Conservation (phyloP, 1,140 invertebrate species). For the Trichonephila inaurata region DNA sequence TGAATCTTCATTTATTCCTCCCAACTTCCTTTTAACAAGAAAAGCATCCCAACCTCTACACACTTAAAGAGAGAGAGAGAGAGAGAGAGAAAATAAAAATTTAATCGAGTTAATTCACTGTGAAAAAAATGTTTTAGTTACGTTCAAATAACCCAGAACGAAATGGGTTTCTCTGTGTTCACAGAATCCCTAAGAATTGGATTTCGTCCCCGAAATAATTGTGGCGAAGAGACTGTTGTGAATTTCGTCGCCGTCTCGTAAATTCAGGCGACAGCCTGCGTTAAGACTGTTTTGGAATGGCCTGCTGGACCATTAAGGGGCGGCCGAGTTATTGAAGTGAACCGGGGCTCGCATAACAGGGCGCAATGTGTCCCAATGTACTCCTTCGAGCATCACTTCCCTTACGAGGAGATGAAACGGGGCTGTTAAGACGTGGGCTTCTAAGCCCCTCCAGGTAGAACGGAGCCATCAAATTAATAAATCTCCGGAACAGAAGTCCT, state of each 20-base stretch:
- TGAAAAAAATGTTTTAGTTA: conserved; percentile 5
- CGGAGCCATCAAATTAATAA: conserved; percentile 38
- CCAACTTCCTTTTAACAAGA: not conserved
- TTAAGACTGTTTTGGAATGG: conserved; percentile 64
- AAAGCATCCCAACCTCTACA: not conserved
- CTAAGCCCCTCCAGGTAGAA: conserved; percentile 33
- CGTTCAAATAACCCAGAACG: conserved; percentile 14
- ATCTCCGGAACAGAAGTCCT: conserved; percentile 23
- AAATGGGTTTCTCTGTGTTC: not conserved
- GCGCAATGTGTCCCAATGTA: conserved; percentile 54
- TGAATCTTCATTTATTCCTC: not conserved
- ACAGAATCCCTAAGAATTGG: not conserved
- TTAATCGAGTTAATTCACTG: conserved; percentile 23
- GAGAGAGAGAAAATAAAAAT: not conserved
- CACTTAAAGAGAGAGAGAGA: not conserved
- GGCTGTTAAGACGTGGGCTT: not conserved
- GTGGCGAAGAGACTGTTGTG: conserved; percentile 61
- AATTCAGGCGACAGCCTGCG: conserved; percentile 61
- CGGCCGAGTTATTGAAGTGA: conserved; percentile 49
- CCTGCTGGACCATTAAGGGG: conserved; percentile 59
- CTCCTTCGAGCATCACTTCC: conserved; percentile 18
- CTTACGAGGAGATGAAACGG: conserved; percentile 16
- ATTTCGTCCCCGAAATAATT: conserved; percentile 52
- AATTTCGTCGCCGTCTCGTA: conserved; percentile 61
- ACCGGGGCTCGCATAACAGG: conserved; percentile 46